These are phyloP conservation scores for Rhynchopsitta pachyrhyncha DNA, from an alignment of 2,113 vertebrate species.

Conservation along the genomic window DNA sequence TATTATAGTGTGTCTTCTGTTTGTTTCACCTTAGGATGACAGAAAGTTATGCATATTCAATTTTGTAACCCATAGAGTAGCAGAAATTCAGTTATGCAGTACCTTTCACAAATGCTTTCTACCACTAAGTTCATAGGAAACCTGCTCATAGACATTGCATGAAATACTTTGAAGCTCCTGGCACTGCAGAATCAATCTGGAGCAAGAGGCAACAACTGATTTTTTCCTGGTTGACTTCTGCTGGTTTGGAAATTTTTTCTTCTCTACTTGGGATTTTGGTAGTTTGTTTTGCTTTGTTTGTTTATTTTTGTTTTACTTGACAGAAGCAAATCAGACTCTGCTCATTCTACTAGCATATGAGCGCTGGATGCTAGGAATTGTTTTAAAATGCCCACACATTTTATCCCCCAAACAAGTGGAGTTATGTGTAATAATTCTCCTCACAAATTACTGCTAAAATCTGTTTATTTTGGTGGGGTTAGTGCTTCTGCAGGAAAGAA, in stretches of 20 bases:
- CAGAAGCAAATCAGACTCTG: background rate
- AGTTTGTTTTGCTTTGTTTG: background rate
- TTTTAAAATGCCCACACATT: background rate
- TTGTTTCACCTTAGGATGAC: background rate
- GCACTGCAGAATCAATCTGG: background rate
- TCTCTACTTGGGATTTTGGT: background rate
- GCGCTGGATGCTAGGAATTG: background rate
- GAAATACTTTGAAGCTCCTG: background rate
- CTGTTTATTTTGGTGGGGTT: background rate
- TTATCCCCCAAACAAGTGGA: background rate
- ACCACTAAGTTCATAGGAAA: background rate
- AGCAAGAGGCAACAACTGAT: background rate
- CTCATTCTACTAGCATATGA: background rate
- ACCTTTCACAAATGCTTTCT: background rate
- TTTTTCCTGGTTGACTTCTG: background rate
- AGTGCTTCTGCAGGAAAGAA: background rate
- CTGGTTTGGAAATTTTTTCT: background rate
- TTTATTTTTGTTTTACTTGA: background rate
- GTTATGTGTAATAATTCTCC: background rate
- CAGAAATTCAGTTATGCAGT: background rate
- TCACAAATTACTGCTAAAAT: background rate
- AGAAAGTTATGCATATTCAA: background rate
- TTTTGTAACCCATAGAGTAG: background rate
- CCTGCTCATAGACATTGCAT: background rate
- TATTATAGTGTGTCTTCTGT: background rate